phyloP scores from a whole-genome alignment of 1,140 invertebrate genomes.

The Philopotamus ludificatus region DNA sequence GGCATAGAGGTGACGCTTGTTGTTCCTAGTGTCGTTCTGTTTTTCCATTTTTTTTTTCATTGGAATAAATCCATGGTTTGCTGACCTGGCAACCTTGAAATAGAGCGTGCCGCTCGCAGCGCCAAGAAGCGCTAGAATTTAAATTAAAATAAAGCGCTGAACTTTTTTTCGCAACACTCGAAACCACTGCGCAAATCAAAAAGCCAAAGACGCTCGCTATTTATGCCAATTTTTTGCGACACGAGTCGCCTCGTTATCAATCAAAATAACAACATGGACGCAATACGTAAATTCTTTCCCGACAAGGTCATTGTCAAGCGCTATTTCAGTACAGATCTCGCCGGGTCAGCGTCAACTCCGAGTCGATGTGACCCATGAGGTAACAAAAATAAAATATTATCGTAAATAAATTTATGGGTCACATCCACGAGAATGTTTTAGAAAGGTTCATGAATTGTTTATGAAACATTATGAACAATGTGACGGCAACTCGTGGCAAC shows the following conservation, averaged over 20 bases:
- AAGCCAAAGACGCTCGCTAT: background rate
- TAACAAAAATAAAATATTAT: too few relatives aligned
- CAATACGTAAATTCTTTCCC: too few relatives aligned
- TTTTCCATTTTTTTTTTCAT: constrained; percentile 19
- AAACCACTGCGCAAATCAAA: background rate
- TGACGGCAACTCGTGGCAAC: constrained; percentile 26
- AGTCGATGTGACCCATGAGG: too few relatives aligned
- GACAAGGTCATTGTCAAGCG: too few relatives aligned
- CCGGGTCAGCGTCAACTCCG: too few relatives aligned
- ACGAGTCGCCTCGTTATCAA: too few relatives aligned
- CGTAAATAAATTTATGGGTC: too few relatives aligned
- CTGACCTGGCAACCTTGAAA: constrained; percentile 43
- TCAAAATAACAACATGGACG: too few relatives aligned
- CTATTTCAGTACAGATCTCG: too few relatives aligned
- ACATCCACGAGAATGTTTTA: too few relatives aligned
- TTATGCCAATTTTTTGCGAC: background rate
- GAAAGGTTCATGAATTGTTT: too few relatives aligned
- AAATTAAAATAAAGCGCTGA: background rate
- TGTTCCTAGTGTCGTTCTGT: constrained; percentile 24
- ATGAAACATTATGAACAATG: background rate
- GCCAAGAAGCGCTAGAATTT: background rate
- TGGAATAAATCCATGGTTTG: constrained; percentile 40
- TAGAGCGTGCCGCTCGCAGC: constrained; percentile 18
- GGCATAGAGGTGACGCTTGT: constrained; percentile 27
- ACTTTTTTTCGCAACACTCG: background rate